Evolutionary conservation across 1,140 invertebrate species (phyloP), one percentile per base, ranked within the genome.

Genomic region (Drosophila virilis): DNA sequence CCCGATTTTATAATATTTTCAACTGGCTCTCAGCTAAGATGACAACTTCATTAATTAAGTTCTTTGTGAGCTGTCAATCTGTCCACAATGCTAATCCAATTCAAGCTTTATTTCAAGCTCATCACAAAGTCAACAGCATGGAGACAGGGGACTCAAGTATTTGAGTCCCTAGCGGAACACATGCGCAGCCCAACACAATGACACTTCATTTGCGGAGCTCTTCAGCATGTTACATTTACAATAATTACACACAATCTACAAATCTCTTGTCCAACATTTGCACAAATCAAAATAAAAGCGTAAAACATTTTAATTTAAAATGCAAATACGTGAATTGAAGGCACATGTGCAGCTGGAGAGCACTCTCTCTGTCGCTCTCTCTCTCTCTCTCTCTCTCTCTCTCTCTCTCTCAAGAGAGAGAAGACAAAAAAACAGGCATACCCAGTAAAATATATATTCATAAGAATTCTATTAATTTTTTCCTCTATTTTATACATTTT

Each of bases 381-480:
- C 40, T n/a, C 40, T 4, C n/a, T 17, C 17, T 17, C 17, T 17
- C 12, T 13, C n/a, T n/a, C 3, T n/a, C 40, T n/a, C 55, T 28
- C 4, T n/a, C n/a, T n/a, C 55, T 28, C 5, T 10, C 22, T 22
- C 22, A 3, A 22, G 22, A 22, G 9, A 35, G 6, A 32, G 6
- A 12, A 9, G 35, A 51, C 22, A 22, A 22, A 22, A 22, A 22
- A 22, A 22, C 22, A n/a, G 22, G 10, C 15, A 10, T 51, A 42
- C 35, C 40, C 50, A 55, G 50, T 28, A 28, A 43, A 66, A 61
- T 61, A 74, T 74, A 70, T 76, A 77, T 74, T 74, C 71, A 74
- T 77, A 77, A 77, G 70, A 77, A 77, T 77, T 77, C 57, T 74
- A 74, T 77, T 73, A 77, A 77, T 77, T 77, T 77, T 68, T 76